Base-by-base conservation (phyloP, 2,113 vertebrate genomes). In the Perca fluviatilis region DNA sequence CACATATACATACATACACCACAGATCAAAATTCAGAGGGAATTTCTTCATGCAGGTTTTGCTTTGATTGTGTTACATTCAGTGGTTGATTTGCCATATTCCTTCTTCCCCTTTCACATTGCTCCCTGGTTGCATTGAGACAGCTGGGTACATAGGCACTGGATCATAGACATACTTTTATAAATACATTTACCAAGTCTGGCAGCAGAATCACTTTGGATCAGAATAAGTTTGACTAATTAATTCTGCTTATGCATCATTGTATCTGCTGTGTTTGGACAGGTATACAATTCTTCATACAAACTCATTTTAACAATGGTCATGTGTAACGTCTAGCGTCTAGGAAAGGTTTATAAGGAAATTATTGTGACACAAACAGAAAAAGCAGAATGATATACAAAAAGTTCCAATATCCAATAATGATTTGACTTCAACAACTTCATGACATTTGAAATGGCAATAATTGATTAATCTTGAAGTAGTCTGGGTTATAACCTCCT, bases 391-490 rank as follows among this genome's bases (percentile, higher is more conserved):
- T 66, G 11, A 65, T 74, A 82, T 16, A 57, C n/a, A 51, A 18
- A 61, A 71, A 62, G n/a, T 54, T 43, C n/a, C 64, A 25, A 54
- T 75, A 21, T 40, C 40, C 40, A 11, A 10, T 40, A 47, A 82
- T 19, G 33, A 83, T 68, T 82, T 27, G 14, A 30, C 30, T 30
- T 30, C 27, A 27, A 27, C 27, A 27, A n/a, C 19, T 40, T 5
- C 79, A 50, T 66, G 63, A 83, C 77, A 80, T 88, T 86, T 87
- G 46, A 84, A 89, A 90, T 85, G 60, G 76, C 82, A 86, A 77
- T 83, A 89, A 90, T 61, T 87, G 89, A 91, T 91, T 91, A 74
- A 91, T 88, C 82, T 54, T 84, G 71, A 89, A 83, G 77, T 67
- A 74, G 66, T 65, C 50, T 90, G 79, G 80, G 79, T 87, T 89